Conservation (phyloP, 2,888 invertebrate species). For the Hyposoter dolosus region DNA sequence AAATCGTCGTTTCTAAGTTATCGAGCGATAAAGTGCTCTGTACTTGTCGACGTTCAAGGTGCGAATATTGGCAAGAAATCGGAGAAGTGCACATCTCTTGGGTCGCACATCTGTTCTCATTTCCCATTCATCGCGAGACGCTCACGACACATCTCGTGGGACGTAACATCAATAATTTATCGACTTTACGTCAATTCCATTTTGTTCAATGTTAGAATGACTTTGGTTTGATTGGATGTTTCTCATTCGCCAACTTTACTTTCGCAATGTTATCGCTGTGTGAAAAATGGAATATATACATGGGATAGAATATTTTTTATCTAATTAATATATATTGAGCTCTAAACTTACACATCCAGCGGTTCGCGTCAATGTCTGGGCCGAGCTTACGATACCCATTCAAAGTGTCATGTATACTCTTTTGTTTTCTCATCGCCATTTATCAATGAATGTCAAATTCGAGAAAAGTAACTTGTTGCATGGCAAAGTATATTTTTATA, state of each 20-base stretch:
- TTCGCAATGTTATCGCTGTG: neutral
- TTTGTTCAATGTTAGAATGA: constrained; percentile 48
- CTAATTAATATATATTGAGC: neutral
- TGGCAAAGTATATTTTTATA: too few species aligned
- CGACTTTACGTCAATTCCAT: constrained; percentile 62
- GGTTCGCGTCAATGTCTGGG: too few species aligned
- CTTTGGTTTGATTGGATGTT: constrained; percentile 17
- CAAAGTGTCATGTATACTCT: too few species aligned
- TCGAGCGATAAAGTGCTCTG: neutral
- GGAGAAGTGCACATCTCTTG: constrained; percentile 39
- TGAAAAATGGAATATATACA: neutral
- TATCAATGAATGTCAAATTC: too few species aligned
- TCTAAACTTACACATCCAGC: neutral
- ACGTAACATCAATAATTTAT: constrained; percentile 65
- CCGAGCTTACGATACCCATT: too few species aligned
- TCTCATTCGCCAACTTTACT: neutral
- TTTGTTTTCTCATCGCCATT: too few species aligned
- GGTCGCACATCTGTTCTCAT: constrained; percentile 47
- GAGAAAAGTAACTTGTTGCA: too few species aligned
- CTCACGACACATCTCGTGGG: constrained; percentile 21
- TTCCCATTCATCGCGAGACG: constrained; percentile 59
- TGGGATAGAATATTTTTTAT: too few species aligned
- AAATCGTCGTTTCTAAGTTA: neutral
- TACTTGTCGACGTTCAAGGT: constrained; percentile 2
- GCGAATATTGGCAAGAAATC: constrained; percentile 27